Evolutionary conservation across 2,888 invertebrate species (phyloP).

Genomic region (Hydraecia micacea): DNA sequence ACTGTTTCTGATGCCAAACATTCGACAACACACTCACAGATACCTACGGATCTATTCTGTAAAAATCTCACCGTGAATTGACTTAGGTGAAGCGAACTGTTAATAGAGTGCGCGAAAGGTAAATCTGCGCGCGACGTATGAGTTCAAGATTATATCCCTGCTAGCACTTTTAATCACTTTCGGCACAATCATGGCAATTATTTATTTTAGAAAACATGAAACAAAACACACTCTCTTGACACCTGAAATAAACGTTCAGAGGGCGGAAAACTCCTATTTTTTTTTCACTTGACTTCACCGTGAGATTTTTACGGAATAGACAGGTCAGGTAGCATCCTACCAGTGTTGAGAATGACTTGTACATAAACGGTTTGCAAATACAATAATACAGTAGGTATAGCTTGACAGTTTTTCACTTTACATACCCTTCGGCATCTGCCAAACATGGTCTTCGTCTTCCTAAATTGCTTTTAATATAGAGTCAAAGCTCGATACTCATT

Average conservation of each 20-base stretch:
- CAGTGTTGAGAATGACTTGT: not conserved
- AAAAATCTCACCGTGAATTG: not conserved
- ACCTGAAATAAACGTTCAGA: too few species aligned
- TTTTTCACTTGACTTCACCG: too few species aligned
- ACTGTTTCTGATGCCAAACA: slow-evolving; percentile 32
- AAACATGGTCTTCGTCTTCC: not conserved
- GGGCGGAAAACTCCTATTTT: too few species aligned
- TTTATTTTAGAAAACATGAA: too few species aligned
- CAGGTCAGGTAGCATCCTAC: not conserved
- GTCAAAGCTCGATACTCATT: not conserved
- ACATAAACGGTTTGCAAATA: not conserved
- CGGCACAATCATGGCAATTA: too few species aligned
- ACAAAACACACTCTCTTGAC: too few species aligned
- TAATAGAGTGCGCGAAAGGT: not conserved
- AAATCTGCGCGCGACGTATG: too few species aligned
- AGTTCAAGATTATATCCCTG: too few species aligned
- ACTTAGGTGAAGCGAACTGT: not conserved
- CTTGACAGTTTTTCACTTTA: not conserved
- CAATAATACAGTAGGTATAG: too few species aligned
- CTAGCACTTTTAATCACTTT: too few species aligned
- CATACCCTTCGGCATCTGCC: not conserved
- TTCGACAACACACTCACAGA: not conserved
- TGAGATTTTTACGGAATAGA: not conserved
- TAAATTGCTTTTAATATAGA: not conserved
- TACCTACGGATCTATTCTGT: not conserved